phyloP scores from a whole-genome alignment of 1,140 invertebrate species.

The Cheumatopsyche charites region DNA sequence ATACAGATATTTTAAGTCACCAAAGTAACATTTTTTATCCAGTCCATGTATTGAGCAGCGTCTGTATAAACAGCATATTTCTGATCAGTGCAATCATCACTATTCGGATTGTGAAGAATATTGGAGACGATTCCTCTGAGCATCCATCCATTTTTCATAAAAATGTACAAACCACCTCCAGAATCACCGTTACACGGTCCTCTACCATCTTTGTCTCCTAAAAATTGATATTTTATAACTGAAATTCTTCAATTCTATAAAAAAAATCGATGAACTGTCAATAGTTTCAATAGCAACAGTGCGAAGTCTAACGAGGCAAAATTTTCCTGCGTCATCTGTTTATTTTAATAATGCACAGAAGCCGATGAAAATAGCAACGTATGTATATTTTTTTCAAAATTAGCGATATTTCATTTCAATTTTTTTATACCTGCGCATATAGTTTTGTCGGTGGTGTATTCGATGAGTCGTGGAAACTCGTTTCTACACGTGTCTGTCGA shows the following conservation, averaged over 20 bases:
- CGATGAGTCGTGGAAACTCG: slow-evolving; percentile 59
- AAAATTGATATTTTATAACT: too few relatives aligned
- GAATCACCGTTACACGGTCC: slow-evolving; percentile 67
- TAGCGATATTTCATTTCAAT: too few relatives aligned
- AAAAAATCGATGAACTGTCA: too few relatives aligned
- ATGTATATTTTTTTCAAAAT: too few relatives aligned
- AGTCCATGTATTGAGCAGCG: slow-evolving; percentile 54
- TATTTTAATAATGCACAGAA: too few relatives aligned
- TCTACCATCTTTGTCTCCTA: slow-evolving; percentile 58
- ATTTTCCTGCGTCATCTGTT: too few relatives aligned
- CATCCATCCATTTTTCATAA: slow-evolving; percentile 56
- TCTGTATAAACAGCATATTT: slow-evolving; percentile 59
- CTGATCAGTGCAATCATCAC: slow-evolving; percentile 54
- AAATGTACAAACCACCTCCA: slow-evolving; percentile 63
- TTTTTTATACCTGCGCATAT: slow-evolving; percentile 62
- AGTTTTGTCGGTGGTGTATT: slow-evolving; percentile 63
- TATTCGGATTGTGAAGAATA: slow-evolving; percentile 52
- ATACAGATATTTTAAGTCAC: too few relatives aligned
- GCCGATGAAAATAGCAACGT: too few relatives aligned
- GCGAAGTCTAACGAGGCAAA: too few relatives aligned
- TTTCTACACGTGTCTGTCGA: slow-evolving; percentile 63
- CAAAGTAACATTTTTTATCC: slow-evolving; percentile 45
- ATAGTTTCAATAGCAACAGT: too few relatives aligned
- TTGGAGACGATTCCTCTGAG: slow-evolving; percentile 59
- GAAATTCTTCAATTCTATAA: too few relatives aligned